Evolutionary conservation across 2,888 invertebrate genomes (phyloP).

Genomic region (Limnephilus rhombicus): DNA sequence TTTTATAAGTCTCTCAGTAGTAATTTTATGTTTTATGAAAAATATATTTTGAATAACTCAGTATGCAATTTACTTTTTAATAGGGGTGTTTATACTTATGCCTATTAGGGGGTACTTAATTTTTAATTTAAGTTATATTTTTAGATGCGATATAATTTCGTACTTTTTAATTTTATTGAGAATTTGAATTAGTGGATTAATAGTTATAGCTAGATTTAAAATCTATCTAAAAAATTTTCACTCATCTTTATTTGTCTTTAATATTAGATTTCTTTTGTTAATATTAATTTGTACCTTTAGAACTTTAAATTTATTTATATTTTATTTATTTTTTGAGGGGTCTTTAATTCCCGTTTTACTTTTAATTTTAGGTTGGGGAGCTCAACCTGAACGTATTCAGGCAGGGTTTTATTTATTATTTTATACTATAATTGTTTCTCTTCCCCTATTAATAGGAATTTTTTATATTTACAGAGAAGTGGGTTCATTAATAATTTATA

Average conservation of each 20-base stretch:
- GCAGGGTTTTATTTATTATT: no score
- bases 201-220: slow-evolving; percentile 75
- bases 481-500: slow-evolving; percentile 77
- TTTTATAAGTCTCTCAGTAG: slow-evolving; percentile 74
- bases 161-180: slow-evolving; percentile 78
- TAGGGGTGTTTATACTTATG: no score
- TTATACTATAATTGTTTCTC: no score
- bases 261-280: slow-evolving; percentile 67
- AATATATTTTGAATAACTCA: slow-evolving; percentile 74
- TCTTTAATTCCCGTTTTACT: slow-evolving; percentile 80
- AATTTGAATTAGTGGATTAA: slow-evolving; percentile 80
- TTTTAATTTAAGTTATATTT: slow-evolving; percentile 74
- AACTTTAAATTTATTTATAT: slow-evolving; percentile 79
- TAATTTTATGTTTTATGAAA: slow-evolving; percentile 76
- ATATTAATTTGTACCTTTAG: slow-evolving; percentile 79
- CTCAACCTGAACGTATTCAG: no score
- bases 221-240: no score
- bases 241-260: no score
- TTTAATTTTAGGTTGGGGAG: no score
- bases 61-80: no score
- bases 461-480: slow-evolving; percentile 80
- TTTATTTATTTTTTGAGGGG: slow-evolving; percentile 85
- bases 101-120: slow-evolving; percentile 77
- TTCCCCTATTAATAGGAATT: slow-evolving; percentile 67
- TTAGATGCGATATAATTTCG: slow-evolving; percentile 77